Evolutionary conservation across 2,888 invertebrate species (phyloP).

Genomic region (Drosophila mercatorum): DNA sequence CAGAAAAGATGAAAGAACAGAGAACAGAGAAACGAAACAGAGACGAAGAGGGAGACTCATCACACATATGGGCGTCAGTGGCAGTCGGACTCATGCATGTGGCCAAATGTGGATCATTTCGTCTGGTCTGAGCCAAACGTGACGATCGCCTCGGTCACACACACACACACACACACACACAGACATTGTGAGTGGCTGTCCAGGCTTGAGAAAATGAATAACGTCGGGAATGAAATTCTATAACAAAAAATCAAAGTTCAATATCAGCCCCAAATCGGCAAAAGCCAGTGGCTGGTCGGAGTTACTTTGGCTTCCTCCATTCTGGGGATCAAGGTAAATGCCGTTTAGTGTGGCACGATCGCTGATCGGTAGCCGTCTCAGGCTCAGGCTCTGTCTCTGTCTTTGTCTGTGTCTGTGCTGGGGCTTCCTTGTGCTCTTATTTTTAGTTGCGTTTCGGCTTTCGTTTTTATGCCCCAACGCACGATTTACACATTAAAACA

Average conservation of each 20-base stretch:
- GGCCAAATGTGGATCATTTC: slow-evolving; percentile 53
- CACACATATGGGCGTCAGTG: slow-evolving; percentile 56
- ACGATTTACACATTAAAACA: slow-evolving; percentile 83
- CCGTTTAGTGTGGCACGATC: slow-evolving; percentile 76
- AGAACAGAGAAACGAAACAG: slow-evolving; percentile 5
- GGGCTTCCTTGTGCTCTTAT: slow-evolving; percentile 64
- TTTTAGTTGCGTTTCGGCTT: slow-evolving; percentile 44
- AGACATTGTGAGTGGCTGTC: neutral
- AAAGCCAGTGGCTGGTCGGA: slow-evolving; percentile 2
- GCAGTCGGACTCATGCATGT: slow-evolving; percentile 25
- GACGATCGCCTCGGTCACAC: slow-evolving; percentile 37
- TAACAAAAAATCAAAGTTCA: slow-evolving; percentile 73
- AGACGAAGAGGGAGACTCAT: slow-evolving; percentile 32
- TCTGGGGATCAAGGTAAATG: slow-evolving; percentile 74
- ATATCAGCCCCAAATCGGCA: slow-evolving; percentile 63
- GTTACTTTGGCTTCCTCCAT: slow-evolving; percentile 69
- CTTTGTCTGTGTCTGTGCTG: slow-evolving; percentile 31
- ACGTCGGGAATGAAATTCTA: slow-evolving; percentile 65
- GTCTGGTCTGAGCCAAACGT: slow-evolving; percentile 46
- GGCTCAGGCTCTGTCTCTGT: slow-evolving; percentile 26
- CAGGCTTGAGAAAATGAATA: slow-evolving; percentile 58
- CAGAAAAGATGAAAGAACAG: slow-evolving; percentile 24
- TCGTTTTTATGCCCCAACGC: slow-evolving; percentile 70
- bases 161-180: slow-evolving; percentile 27
- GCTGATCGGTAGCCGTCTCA: slow-evolving; percentile 59